These are phyloP conservation scores for Exaiptasia diaphana DNA, from an alignment of 64 coral and sea anemone genomes.

Conservation along the genomic window DNA sequence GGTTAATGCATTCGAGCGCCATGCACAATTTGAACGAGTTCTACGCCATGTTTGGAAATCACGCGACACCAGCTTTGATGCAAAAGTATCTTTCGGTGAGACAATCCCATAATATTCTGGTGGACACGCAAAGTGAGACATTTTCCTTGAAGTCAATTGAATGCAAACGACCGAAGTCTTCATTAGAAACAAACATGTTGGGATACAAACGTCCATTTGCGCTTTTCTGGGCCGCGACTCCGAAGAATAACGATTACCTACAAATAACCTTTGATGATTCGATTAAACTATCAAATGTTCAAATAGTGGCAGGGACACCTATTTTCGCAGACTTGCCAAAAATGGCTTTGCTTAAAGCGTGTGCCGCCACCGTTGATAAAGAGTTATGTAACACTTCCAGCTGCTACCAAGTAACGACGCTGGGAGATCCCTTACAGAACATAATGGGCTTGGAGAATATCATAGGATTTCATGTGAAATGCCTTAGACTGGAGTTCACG, in stretches of 20 bases:
- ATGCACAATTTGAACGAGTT: constrained; percentile 9
- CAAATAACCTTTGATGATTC: background rate
- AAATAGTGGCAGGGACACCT: constrained; percentile 3
- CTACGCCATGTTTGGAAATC: constrained; percentile 10
- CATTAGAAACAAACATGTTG: background rate
- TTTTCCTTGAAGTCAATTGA: no score
- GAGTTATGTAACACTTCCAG: background rate
- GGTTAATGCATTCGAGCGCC: background rate
- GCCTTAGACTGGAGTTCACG: constrained; percentile 20
- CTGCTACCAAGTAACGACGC: background rate
- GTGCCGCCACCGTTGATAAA: background rate
- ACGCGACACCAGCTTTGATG: background rate
- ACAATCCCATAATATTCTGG: no score
- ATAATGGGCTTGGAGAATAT: background rate
- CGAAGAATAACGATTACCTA: constrained; percentile 7
- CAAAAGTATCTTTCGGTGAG: background rate
- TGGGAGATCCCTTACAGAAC: constrained; percentile 39
- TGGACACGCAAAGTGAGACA: no score
- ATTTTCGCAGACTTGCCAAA: background rate
- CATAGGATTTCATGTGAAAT: constrained; percentile 28
- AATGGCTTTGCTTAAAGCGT: background rate
- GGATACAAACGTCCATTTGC: background rate
- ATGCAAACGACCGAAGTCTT: no score
- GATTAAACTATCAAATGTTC: background rate
- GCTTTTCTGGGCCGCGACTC: constrained; percentile 19